These are phyloP conservation scores for Cephalotes varians DNA, from an alignment of 2,888 invertebrate species.

Conservation along the genomic window DNA sequence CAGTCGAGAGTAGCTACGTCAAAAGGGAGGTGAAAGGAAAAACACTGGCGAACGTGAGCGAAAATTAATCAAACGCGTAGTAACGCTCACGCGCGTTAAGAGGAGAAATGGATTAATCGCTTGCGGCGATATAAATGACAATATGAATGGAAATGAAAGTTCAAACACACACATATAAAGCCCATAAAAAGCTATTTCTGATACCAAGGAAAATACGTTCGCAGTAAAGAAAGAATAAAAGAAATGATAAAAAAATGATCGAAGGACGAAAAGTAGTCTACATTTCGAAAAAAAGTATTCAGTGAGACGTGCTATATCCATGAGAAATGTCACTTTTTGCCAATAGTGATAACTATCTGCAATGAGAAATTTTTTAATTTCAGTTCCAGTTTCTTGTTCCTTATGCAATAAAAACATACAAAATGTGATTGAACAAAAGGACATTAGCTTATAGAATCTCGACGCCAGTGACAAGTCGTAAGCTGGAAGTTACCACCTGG, in stretches of 20 bases:
- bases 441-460: not conserved
- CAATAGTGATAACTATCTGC: not conserved
- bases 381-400: too few species aligned
- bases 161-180: conserved; percentile 11
- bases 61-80: conserved; percentile 52
- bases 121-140: conserved; percentile 37
- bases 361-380: conserved; percentile 4
- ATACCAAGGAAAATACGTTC: conserved; percentile 5
- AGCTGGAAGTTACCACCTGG: too few species aligned
- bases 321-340: not conserved
- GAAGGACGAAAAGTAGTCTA: not conserved
- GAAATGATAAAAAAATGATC: not conserved
- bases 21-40: conserved; percentile 67
- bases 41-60: conserved; percentile 44
- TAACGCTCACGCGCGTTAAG: conserved; percentile 37
- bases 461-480: not conserved
- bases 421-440: not conserved
- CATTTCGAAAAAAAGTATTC: not conserved
- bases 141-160: conserved; percentile 69
- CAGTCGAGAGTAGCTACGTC: conserved; percentile 38
- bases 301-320: not conserved
- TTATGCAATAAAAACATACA: not conserved
- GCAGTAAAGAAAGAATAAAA: conserved; percentile 33
- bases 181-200: not conserved
- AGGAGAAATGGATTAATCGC: conserved; percentile 71